A percentile compares a stretch with the other conserved stretches of the same genome.
Evolutionary conservation across 1,140 invertebrate genomes (phyloP).

Genomic region (Drosophila malerkotliana): DNA sequence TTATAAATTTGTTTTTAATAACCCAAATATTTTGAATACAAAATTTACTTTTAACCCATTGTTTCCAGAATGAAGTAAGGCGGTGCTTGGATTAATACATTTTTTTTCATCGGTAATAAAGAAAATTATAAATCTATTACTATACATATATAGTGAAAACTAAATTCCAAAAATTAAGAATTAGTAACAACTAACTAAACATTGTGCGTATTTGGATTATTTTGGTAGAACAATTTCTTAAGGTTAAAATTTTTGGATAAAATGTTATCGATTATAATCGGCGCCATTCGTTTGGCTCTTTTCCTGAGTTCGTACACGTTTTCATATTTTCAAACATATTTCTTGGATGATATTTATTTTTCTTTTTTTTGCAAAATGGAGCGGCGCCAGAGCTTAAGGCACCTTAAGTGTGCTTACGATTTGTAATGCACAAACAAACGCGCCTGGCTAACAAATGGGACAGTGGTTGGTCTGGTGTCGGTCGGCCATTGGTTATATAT

Average conservation of each 20-base stretch:
- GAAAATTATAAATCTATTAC: too few relatives aligned
- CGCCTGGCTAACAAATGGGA: constrained; percentile 50
- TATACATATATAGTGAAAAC: too few relatives aligned
- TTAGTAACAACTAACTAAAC: too few relatives aligned
- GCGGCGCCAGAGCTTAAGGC: constrained; percentile 74
- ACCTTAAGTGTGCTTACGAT: constrained; percentile 75
- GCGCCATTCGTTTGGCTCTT: constrained; percentile 49
- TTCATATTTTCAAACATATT: constrained; percentile 29
- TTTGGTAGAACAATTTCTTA: too few relatives aligned
- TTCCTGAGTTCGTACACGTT: constrained; percentile 12
- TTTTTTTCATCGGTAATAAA: too few relatives aligned
- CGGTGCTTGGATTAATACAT: too few relatives aligned
- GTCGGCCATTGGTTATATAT: constrained; percentile 64
- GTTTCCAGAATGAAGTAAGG: too few relatives aligned
- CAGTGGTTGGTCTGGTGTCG: constrained; percentile 26
- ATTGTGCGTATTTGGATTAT: too few relatives aligned
- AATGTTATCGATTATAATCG: constrained; percentile 17
- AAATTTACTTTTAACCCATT: too few relatives aligned
- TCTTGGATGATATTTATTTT: constrained; percentile 3
- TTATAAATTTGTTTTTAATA: too few relatives aligned
- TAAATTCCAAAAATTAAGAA: too few relatives aligned
- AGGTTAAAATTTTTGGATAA: background rate
- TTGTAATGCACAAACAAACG: constrained; percentile 79
- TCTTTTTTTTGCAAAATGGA: constrained; percentile 74
- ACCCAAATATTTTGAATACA: too few relatives aligned